A percentile compares a stretch with the other conserved stretches of the same genome.
Evolutionary conservation across 1,140 invertebrate species (phyloP).

Genomic region (Asobara japonica): DNA sequence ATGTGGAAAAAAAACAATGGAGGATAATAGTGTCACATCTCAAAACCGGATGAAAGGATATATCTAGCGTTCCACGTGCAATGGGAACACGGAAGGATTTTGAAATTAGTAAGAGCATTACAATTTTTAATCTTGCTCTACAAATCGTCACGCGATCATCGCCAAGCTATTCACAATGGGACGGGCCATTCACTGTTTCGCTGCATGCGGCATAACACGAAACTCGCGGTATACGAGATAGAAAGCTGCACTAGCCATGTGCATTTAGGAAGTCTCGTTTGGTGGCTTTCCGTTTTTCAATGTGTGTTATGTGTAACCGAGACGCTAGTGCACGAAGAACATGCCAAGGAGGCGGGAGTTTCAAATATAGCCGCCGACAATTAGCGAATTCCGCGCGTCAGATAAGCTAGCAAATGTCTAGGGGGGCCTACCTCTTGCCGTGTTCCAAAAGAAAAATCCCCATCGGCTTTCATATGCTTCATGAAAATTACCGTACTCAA

Average conservation of each 20-base stretch:
- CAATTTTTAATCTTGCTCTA: slow-evolving; percentile 9
- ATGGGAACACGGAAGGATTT: background rate
- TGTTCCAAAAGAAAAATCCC: background rate
- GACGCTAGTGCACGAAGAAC: background rate
- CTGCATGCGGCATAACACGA: background rate
- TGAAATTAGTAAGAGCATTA: background rate
- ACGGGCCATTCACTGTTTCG: slow-evolving; percentile 11
- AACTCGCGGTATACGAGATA: background rate
- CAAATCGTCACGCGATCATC: slow-evolving; percentile 8
- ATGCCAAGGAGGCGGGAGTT: slow-evolving; percentile 8
- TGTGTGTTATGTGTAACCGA: slow-evolving; percentile 1
- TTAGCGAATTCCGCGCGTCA: slow-evolving; percentile 36
- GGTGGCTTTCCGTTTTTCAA: background rate
- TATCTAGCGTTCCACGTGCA: background rate
- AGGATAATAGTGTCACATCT: background rate
- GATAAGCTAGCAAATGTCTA: slow-evolving; percentile 17
- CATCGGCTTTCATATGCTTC: no score
- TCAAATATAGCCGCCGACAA: slow-evolving; percentile 38
- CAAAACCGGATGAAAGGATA: background rate
- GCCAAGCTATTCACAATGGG: background rate
- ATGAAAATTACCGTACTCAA: no score
- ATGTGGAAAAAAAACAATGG: background rate
- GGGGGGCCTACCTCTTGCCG: background rate
- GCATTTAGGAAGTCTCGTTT: background rate
- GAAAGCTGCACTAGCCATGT: background rate